These are phyloP conservation scores for Phalacrocorax brasilianus DNA, from an alignment of 2,113 vertebrate species.

Conservation along the genomic window DNA sequence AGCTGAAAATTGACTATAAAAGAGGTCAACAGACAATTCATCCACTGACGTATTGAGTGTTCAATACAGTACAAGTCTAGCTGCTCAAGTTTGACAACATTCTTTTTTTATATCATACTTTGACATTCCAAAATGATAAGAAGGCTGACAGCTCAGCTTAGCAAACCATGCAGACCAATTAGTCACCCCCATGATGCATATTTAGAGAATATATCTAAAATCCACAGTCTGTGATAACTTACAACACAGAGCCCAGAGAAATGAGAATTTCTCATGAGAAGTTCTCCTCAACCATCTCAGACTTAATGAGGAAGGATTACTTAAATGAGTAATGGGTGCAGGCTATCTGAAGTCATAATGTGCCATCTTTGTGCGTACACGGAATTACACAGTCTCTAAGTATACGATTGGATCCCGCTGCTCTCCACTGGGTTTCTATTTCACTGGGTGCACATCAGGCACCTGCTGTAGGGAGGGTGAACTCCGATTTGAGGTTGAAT, in stretches of 20 bases:
- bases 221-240: neutral
- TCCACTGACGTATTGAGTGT: neutral
- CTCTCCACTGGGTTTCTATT: neutral
- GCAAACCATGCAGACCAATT: constrained; percentile 11
- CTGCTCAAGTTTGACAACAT: constrained; percentile 52
- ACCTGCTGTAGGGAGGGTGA: neutral
- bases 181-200: constrained; percentile 15
- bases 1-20: neutral
- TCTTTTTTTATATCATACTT: constrained; percentile 49
- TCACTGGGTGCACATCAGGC: neutral
- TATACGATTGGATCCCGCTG: neutral
- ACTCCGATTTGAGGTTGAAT: neutral
- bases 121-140: constrained; percentile 44
- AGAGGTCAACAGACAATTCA: neutral
- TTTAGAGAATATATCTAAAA: constrained; percentile 28
- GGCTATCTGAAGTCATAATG: neutral
- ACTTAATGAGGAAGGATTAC: neutral
- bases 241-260: neutral
- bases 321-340: neutral
- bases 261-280: neutral
- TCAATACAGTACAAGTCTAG: neutral
- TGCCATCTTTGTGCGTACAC: neutral
- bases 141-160: constrained; percentile 15
- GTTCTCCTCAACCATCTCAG: neutral
- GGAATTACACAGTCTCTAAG: neutral